These are phyloP conservation scores for Chionoecetes opilio DNA, from an alignment of 1,140 invertebrate species.

Conservation along the genomic window DNA sequence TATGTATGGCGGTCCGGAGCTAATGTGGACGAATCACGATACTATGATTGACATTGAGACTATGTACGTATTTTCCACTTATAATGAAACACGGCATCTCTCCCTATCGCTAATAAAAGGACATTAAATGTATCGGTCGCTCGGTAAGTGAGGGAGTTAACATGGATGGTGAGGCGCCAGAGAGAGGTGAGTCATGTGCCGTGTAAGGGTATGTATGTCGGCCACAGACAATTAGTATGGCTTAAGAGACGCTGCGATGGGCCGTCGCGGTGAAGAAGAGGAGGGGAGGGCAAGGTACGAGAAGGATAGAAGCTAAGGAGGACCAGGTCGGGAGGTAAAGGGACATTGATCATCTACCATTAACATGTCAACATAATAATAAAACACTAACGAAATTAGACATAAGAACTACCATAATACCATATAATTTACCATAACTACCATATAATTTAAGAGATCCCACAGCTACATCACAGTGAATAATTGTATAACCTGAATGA, in stretches of 20 bases:
- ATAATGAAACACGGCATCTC: not conserved
- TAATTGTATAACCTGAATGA: no score
- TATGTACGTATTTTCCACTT: not conserved
- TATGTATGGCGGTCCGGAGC: no score
- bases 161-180: not conserved
- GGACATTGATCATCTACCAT: not conserved
- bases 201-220: conserved; percentile 4
- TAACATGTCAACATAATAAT: no score
- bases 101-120: not conserved
- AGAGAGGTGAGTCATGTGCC: not conserved
- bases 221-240: conserved; percentile 16
- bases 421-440: no score
- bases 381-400: no score
- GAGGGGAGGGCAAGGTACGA: not conserved
- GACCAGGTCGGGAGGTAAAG: not conserved
- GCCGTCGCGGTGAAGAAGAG: no score
- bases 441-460: no score
- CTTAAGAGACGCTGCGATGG: not conserved
- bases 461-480: no score
- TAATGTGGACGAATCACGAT: no score
- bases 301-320: not conserved
- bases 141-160: not conserved
- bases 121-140: not conserved
- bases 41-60: no score
- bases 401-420: no score